Conservation (phyloP, 1,140 invertebrate species). For the Drosophila triauraria region DNA sequence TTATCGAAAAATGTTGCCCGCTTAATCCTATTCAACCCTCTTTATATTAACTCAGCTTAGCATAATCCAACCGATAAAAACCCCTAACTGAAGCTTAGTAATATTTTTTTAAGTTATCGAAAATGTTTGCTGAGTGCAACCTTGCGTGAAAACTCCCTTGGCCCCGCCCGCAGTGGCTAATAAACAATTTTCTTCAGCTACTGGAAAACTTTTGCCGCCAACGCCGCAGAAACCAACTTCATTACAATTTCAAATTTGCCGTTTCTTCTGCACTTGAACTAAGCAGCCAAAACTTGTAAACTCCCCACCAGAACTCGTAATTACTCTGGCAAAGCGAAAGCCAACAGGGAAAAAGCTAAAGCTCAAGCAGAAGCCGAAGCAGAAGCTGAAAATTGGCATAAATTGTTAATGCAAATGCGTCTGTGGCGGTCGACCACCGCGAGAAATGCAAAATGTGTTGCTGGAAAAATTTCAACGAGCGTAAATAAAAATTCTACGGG, state of each 20-base stretch:
- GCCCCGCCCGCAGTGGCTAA: slow-evolving; percentile 27
- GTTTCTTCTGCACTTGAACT: slow-evolving; percentile 55
- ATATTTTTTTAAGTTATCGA: slow-evolving; percentile 21
- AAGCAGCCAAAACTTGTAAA: slow-evolving; percentile 43
- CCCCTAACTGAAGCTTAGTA: background rate
- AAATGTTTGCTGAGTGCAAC: slow-evolving; percentile 23
- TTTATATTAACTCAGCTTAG: background rate
- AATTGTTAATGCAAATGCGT: slow-evolving; percentile 66
- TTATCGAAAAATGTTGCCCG: background rate
- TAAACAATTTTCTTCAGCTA: slow-evolving; percentile 62
- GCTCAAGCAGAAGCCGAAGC: background rate
- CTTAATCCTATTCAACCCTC: background rate
- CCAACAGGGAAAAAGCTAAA: slow-evolving; percentile 22
- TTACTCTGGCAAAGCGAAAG: slow-evolving; percentile 41
- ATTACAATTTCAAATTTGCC: slow-evolving; percentile 70
- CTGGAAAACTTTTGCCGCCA: slow-evolving; percentile 44
- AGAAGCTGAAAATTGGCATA: slow-evolving; percentile 49
- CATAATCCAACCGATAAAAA: background rate
- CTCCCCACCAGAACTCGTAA: slow-evolving; percentile 51
- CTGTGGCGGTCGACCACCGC: slow-evolving; percentile 1
- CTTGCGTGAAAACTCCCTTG: slow-evolving; percentile 6
- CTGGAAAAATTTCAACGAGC: slow-evolving; percentile 21
- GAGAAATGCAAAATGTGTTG: slow-evolving; percentile 32
- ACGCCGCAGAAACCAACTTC: slow-evolving; percentile 55
- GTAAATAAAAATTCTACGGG: slow-evolving; percentile 41